Conservation (phyloP, 2,797 vertebrate genomes). For the Benthosema pterotum region DNA sequence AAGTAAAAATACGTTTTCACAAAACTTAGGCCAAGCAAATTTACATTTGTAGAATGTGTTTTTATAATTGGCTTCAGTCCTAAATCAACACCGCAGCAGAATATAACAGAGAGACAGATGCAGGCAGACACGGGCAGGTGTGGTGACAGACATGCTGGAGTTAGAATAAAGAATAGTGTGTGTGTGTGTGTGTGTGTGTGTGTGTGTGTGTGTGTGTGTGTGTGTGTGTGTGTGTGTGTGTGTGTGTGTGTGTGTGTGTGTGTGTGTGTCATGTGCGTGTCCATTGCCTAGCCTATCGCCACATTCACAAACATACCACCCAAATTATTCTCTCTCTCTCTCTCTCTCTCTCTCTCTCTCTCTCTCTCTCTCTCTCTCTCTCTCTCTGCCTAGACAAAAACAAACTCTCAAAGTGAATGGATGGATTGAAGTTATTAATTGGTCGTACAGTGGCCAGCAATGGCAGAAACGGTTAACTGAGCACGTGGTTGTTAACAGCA, state of each 20-base stretch:
- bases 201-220: slow-evolving; percentile 2
- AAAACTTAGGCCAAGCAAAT: too few species aligned
- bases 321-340: too few species aligned
- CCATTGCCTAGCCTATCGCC: neutral
- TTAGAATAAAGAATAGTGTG: neutral
- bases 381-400: slow-evolving; percentile 12
- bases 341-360: too few species aligned
- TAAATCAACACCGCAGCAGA: neutral
- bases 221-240: slow-evolving; percentile 1
- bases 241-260: slow-evolving; percentile 7
- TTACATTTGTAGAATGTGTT: too few species aligned
- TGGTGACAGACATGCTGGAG: neutral
- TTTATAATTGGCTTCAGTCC: too few species aligned
- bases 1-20: too few species aligned
- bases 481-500: slow-evolving; percentile 39
- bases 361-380: too few species aligned
- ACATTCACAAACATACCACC: neutral
- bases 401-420: slow-evolving; percentile 13
- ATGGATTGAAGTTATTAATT: slow-evolving; percentile 15
- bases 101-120: neutral
- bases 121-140: neutral
- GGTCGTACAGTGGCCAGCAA: slow-evolving; percentile 5
- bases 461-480: slow-evolving; percentile 28
- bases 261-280: slow-evolving; percentile 4
- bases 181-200: neutral